Evolutionary conservation across 2,888 invertebrate genomes (phyloP).

Genomic region (Habrosyne pyritoides): DNA sequence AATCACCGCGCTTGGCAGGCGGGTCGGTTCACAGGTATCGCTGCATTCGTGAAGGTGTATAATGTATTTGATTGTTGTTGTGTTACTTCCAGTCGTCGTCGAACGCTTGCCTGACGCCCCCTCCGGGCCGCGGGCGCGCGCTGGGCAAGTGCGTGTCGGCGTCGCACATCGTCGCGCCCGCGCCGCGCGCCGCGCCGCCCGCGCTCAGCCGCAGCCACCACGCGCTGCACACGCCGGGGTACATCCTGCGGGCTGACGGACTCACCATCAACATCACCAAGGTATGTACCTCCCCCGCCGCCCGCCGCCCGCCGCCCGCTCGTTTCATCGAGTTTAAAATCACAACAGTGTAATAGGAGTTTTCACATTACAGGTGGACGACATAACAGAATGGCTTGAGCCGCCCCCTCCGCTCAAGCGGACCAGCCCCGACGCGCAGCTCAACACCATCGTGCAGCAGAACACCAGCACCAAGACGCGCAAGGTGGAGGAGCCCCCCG

Average conservation of each 20-base stretch:
- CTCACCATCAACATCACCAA: conserved; percentile 67
- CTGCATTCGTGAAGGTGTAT: too few species aligned
- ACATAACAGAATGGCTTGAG: conserved; percentile 75
- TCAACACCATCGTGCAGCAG: conserved; percentile 38
- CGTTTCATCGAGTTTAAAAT: too few species aligned
- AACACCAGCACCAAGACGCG: conserved; percentile 42
- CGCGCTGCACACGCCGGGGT: conserved; percentile 61
- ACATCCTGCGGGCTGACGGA: conserved; percentile 63
- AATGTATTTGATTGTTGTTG: too few species aligned
- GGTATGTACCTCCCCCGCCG: conserved; percentile 28
- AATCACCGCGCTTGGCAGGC: too few species aligned
- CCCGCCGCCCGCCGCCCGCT: too few species aligned
- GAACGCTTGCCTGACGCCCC: conserved; percentile 32
- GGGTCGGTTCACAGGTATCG: too few species aligned
- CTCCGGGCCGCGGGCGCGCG: conserved; percentile 29
- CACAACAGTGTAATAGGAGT: background rate
- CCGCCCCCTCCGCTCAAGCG: conserved; percentile 63
- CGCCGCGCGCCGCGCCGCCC: conserved; percentile 24
- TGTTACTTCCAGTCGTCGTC: conserved; percentile 50
- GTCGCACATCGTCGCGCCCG: conserved; percentile 52
- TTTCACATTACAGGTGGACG: conserved; percentile 62
- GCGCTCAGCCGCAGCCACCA: conserved; percentile 51
- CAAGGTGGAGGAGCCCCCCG: conserved; percentile 33
- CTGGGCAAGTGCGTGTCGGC: conserved; percentile 79
- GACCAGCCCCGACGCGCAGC: conserved; percentile 55